phyloP scores from a whole-genome alignment of 92 coral and sea anemone genomes.

The Palythoa heliodiscus region DNA sequence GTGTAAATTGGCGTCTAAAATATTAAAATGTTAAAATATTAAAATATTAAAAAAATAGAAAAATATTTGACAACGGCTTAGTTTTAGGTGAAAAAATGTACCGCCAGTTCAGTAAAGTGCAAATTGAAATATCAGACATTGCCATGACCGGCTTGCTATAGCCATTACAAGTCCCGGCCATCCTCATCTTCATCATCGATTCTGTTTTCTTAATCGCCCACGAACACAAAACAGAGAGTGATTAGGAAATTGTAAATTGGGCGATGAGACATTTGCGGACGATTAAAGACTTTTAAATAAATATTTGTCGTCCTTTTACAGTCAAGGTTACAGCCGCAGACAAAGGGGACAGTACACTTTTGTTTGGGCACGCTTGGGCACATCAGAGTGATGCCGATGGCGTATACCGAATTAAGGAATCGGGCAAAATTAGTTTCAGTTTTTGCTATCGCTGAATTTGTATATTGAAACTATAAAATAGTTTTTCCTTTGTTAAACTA shows the following conservation, averaged over 20 bases:
- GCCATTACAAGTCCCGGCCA: neutral
- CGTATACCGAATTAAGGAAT: neutral
- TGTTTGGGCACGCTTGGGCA: constrained; percentile 19
- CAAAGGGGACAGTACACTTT: neutral
- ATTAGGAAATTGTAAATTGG: neutral
- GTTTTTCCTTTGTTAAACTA: neutral
- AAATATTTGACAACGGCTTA: no score
- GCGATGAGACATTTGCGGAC: constrained; percentile 28
- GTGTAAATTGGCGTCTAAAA: no score
- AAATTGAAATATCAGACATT: neutral
- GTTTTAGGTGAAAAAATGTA: no score
- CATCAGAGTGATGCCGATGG: neutral
- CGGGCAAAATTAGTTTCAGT: neutral
- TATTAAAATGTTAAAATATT: no score
- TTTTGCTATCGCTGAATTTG: neutral
- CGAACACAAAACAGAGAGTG: neutral
- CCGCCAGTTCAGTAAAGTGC: neutral
- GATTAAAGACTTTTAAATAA: constrained; percentile 12
- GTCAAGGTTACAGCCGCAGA: neutral
- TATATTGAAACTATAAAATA: neutral
- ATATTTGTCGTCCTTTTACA: constrained; percentile 5
- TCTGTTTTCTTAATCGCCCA: constrained; percentile 22
- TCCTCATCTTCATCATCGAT: neutral
- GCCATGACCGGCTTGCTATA: neutral
- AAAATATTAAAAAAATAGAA: no score